Conservation (phyloP, 1,140 invertebrate genomes). For the Orchestia grillus region DNA sequence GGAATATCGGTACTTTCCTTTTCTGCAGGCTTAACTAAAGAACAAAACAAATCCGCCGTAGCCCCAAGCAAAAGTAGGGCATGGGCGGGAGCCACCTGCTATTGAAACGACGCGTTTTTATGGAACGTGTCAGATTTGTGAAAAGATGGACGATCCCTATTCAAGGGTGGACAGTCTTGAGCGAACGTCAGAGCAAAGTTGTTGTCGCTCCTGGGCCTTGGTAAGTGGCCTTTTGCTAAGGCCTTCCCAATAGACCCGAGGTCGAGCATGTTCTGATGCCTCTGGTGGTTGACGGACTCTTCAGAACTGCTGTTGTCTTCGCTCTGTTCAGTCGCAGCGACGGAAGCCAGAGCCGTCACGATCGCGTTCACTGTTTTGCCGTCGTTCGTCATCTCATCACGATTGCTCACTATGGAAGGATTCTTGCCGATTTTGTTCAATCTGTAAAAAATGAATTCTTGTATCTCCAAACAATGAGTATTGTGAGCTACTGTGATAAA, state of each 20-base stretch:
- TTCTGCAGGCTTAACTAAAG: slow-evolving; percentile 64
- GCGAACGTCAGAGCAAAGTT: slow-evolving; percentile 78
- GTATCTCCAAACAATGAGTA: background rate
- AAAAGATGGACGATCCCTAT: slow-evolving; percentile 77
- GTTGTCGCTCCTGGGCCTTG: slow-evolving; percentile 85
- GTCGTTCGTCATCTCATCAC: slow-evolving; percentile 85
- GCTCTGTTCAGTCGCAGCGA: slow-evolving; percentile 73
- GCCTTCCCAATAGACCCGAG: slow-evolving; percentile 75
- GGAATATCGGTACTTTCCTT: slow-evolving; percentile 53
- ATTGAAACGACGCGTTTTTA: slow-evolving; percentile 67
- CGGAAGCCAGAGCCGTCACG: slow-evolving; percentile 88
- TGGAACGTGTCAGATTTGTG: slow-evolving; percentile 81
- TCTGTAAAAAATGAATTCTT: slow-evolving; percentile 72
- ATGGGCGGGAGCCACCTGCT: slow-evolving; percentile 68
- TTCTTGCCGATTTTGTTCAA: slow-evolving; percentile 99
- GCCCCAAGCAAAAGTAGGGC: slow-evolving; percentile 66
- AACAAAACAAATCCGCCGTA: slow-evolving; percentile 68
- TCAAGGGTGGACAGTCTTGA: slow-evolving; percentile 69
- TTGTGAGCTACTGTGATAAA: background rate
- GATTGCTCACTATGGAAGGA: slow-evolving; percentile 92
- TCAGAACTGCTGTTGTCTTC: slow-evolving; percentile 70
- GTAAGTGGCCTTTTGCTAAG: slow-evolving; percentile 77
- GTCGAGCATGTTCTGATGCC: slow-evolving; percentile 67
- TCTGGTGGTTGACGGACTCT: slow-evolving; percentile 56
- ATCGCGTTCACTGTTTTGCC: slow-evolving; percentile 92